Base-by-base conservation (phyloP, 2,113 vertebrate genomes). In the Caloenas nicobarica region DNA sequence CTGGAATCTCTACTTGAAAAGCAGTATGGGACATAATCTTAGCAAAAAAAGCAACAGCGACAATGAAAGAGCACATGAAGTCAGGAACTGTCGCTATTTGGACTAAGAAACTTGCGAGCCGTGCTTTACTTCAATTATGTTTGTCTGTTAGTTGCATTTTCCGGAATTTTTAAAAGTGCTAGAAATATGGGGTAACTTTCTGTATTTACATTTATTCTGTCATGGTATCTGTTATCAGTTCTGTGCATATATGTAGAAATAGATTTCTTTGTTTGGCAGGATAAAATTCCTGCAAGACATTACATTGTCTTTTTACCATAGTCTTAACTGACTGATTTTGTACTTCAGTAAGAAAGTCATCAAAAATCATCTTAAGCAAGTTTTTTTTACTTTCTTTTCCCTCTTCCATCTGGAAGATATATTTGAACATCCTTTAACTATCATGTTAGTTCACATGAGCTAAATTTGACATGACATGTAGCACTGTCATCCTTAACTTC, bases 401-500 rank as follows among this genome's bases (percentile, higher is more conserved):
- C n/a, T 90, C 50, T 74, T 94, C 64, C 28, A 12, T 92, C 88
- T 83, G 82, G 88, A 88, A 92, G 26, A 64, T 91, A 29, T 58
- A 80, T 2, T 5, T 73, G 36, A 88, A 66, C 89, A 95, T 81
- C n/a, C 72, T 95, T 95, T 96, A 88, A 66, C 88, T 71, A 74
- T 96, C 82, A 19, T 31, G 40, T 91, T 94, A 64, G 60, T 53
- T 95, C 93, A 81, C 31, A 12, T 71, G 53, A 93, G 69, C 57
- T 93, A 90, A 90, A 95, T 94, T 91, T 95, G 93, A 96, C 1
- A 0, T 88, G 95, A 50, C 91, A 64, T 38, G 31, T 92, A 94
- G 76, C 38, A 57, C 19, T 94, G 76, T 92, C 77, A 61, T 92
- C 79, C 61, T 78, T 96, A 91, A 86, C 73, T 95, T 94, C 1